Conservation (phyloP, 2,888 invertebrate genomes). For the Hypercompe scribonia region DNA sequence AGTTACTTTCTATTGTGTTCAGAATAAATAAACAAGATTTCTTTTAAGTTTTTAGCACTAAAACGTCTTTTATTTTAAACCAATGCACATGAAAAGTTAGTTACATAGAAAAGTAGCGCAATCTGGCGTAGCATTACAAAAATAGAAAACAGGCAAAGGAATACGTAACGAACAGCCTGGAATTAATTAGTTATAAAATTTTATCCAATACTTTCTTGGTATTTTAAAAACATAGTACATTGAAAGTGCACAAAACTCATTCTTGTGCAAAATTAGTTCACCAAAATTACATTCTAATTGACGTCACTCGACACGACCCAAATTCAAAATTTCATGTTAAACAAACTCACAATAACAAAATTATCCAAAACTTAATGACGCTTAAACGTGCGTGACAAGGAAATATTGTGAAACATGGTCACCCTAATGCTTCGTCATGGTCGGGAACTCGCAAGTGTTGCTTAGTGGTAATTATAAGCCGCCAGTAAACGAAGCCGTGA, state of each 20-base stretch:
- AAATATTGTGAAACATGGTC: constrained; percentile 31
- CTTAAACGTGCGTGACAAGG: constrained; percentile 43
- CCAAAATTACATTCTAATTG: constrained; percentile 8
- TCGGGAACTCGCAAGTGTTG: constrained; percentile 33
- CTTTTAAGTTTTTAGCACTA: too few species aligned
- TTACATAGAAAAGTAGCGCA: too few species aligned
- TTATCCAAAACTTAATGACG: constrained; percentile 32
- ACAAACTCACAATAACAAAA: constrained; percentile 18
- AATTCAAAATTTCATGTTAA: constrained; percentile 16
- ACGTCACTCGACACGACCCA: constrained; percentile 6
- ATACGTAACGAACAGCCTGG: too few species aligned
- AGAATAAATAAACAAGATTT: too few species aligned
- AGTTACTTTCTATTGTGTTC: too few species aligned
- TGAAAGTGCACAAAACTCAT: background rate
- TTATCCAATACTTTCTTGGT: too few species aligned
- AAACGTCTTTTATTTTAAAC: too few species aligned
- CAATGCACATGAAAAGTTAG: too few species aligned
- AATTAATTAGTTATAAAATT: too few species aligned
- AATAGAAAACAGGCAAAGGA: too few species aligned
- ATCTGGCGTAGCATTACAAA: too few species aligned
- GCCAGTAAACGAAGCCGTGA: constrained; percentile 35
- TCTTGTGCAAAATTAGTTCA: background rate
- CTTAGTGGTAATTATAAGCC: constrained; percentile 43
- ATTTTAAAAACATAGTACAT: background rate
- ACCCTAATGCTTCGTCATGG: constrained; percentile 43